Percentiles rank a stretch among this genome's conserved stretches.
Evolutionary conservation across 1,140 invertebrate species (phyloP).

Genomic region (Drosophila pachea): DNA sequence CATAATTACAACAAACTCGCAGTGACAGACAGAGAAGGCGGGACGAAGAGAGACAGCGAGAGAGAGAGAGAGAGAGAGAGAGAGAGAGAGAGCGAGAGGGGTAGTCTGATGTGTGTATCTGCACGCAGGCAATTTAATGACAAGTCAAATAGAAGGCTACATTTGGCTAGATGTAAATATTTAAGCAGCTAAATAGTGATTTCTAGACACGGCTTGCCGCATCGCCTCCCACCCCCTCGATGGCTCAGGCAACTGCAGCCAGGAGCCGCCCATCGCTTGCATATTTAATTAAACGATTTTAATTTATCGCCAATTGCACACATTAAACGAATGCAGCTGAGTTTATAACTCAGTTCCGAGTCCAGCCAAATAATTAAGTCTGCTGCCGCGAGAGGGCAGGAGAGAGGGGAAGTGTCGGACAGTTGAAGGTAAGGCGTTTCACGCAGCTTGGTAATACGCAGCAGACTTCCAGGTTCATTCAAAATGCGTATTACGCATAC

Average conservation of each 20-base stretch:
- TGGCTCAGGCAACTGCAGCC: too few relatives aligned
- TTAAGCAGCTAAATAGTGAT: constrained; percentile 19
- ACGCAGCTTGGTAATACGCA: not conserved
- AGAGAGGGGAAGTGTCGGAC: not conserved
- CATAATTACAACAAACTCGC: constrained; percentile 53
- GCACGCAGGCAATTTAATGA: constrained; percentile 30
- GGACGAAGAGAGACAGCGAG: not conserved
- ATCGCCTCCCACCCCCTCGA: not conserved
- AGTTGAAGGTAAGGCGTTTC: not conserved
- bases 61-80: not conserved
- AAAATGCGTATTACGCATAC: constrained; percentile 56
- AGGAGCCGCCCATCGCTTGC: not conserved
- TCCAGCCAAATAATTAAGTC: constrained; percentile 22
- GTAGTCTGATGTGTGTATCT: constrained; percentile 7
- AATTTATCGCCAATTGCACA: constrained; percentile 49
- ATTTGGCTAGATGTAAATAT: constrained; percentile 23
- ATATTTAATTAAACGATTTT: constrained; percentile 57
- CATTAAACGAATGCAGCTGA: constrained; percentile 10
- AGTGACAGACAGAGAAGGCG: not conserved
- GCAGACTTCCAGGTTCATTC: constrained; percentile 18
- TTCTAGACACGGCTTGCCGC: constrained; percentile 7
- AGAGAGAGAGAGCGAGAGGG: not conserved
- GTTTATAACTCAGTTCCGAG: not conserved
- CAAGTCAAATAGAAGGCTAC: constrained; percentile 46
- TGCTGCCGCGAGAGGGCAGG: not conserved